These are phyloP conservation scores for Megalurothrips usitatus DNA, from an alignment of 2,888 invertebrate species.

Conservation along the genomic window DNA sequence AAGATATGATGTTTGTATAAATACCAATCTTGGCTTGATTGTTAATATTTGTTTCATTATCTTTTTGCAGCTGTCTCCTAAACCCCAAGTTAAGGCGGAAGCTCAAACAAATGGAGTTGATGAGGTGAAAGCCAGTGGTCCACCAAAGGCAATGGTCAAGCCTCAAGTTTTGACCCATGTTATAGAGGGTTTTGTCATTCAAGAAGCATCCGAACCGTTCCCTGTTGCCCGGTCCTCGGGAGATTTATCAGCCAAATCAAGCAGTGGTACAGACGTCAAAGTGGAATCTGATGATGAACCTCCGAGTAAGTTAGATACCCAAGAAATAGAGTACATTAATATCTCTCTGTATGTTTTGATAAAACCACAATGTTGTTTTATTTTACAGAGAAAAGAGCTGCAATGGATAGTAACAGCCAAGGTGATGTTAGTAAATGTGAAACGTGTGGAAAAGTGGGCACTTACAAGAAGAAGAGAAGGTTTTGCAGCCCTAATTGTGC, in stretches of 20 bases:
- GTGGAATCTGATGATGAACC: constrained; percentile 67
- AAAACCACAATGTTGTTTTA: constrained; percentile 40
- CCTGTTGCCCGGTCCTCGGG: constrained; percentile 64
- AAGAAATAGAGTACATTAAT: too few relatives aligned
- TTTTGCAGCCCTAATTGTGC: constrained; percentile 73
- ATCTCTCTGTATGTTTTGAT: background rate
- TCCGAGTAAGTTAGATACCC: constrained; percentile 57
- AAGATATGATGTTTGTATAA: too few relatives aligned
- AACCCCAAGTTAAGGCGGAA: constrained; percentile 31
- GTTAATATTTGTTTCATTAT: background rate
- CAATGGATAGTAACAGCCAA: constrained; percentile 32
- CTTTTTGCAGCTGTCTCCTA: background rate
- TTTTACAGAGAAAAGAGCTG: constrained; percentile 54
- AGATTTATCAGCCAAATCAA: constrained; percentile 46
- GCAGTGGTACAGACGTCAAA: constrained; percentile 52
- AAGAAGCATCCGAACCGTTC: constrained; percentile 86
- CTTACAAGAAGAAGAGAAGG: constrained; percentile 67
- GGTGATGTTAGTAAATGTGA: constrained; percentile 63
- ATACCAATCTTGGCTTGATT: too few relatives aligned
- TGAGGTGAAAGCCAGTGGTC: constrained; percentile 49
- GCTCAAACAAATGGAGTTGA: constrained; percentile 41
- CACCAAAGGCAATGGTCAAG: constrained; percentile 66
- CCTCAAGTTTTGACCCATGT: constrained; percentile 94
- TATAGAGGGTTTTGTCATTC: constrained; percentile 94
- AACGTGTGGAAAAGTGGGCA: constrained; percentile 63